phyloP scores from a whole-genome alignment of 2,113 vertebrate species.

The Mohoua ochrocephala region DNA sequence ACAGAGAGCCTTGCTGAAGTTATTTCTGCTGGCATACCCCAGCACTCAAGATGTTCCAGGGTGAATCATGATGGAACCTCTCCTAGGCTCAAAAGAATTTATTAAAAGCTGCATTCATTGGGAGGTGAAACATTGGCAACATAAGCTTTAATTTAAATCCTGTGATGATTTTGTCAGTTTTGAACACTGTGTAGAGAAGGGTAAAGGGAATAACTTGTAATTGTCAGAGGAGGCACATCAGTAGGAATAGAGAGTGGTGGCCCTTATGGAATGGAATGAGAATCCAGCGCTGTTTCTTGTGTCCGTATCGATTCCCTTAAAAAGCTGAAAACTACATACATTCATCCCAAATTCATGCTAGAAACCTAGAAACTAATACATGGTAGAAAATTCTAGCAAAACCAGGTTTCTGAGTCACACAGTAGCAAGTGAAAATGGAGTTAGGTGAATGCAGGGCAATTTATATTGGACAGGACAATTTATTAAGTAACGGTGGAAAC shows the following conservation, averaged over 20 bases:
- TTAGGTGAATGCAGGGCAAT: neutral
- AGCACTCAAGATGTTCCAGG: conserved; percentile 38
- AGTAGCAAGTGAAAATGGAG: neutral
- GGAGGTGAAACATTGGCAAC: neutral
- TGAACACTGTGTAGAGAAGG: neutral
- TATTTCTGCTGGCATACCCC: conserved; percentile 19
- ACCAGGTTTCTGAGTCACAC: neutral
- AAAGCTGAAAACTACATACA: neutral
- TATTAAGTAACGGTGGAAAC: neutral
- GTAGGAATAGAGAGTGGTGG: neutral
- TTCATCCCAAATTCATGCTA: neutral
- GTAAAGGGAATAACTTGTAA: neutral
- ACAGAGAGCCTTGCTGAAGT: conserved; percentile 8
- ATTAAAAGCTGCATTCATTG: conserved; percentile 9
- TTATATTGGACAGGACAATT: neutral
- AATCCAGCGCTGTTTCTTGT: neutral
- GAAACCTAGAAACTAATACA: neutral
- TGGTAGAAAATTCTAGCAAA: neutral
- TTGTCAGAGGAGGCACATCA: neutral
- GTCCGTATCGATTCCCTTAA: neutral
- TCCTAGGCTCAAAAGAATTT: neutral
- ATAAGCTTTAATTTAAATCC: conserved; percentile 1
- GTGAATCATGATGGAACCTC: conserved; percentile 26
- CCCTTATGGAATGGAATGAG: neutral
- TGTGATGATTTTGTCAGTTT: neutral